These are phyloP conservation scores for Lordiphosa stackelbergi DNA, from an alignment of 1,140 invertebrate species.

Conservation along the genomic window DNA sequence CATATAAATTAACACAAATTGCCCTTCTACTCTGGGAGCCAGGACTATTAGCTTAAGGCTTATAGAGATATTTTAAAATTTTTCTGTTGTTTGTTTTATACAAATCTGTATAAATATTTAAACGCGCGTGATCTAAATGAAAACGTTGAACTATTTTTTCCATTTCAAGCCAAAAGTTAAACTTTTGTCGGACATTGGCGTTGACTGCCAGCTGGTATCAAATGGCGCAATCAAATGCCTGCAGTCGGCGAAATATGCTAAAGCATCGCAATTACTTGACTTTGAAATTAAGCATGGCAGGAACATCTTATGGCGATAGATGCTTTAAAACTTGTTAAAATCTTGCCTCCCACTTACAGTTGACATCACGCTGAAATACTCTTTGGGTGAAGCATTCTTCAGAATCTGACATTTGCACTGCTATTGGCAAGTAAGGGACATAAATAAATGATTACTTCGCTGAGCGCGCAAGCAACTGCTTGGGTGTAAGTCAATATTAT, in stretches of 20 bases:
- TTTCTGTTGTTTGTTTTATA: too few relatives aligned
- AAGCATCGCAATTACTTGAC: slow-evolving; percentile 33
- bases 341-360: slow-evolving; percentile 22
- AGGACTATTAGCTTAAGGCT: too few relatives aligned
- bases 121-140: too few relatives aligned
- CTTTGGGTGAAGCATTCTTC: too few relatives aligned
- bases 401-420: too few relatives aligned
- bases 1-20: too few relatives aligned
- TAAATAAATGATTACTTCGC: slow-evolving; percentile 28
- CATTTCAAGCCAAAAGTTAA: slow-evolving; percentile 27
- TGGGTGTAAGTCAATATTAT: slow-evolving; percentile 47
- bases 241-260: slow-evolving; percentile 35
- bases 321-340: slow-evolving; percentile 43
- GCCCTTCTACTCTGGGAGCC: too few relatives aligned
- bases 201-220: slow-evolving; percentile 22
- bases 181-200: slow-evolving; percentile 23
- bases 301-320: slow-evolving; percentile 40
- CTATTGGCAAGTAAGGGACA: background rate
- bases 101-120: too few relatives aligned
- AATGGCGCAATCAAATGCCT: slow-evolving; percentile 42
- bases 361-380: background rate
- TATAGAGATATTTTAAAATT: background rate
- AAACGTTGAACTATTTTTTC: background rate
- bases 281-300: slow-evolving; percentile 31
- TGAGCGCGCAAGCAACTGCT: slow-evolving; percentile 16